These are phyloP conservation scores for Chelon labrosus DNA, from an alignment of 2,797 vertebrate genomes.

Conservation along the genomic window DNA sequence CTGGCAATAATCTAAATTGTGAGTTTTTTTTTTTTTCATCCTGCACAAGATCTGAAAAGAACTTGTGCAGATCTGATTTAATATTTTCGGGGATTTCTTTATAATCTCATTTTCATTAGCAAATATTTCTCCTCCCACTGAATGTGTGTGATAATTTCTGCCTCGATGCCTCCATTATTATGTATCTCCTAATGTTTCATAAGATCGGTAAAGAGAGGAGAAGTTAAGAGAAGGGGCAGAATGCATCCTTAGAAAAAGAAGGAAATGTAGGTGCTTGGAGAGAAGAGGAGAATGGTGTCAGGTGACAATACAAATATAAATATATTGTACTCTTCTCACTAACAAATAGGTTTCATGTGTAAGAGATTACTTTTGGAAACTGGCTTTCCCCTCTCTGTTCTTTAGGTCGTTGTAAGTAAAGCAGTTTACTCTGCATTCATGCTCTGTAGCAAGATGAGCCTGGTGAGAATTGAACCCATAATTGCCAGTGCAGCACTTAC, in stretches of 20 bases:
- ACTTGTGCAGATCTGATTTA: neutral
- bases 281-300: slow-evolving; percentile 5
- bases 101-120: neutral
- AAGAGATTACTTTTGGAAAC: slow-evolving; percentile 41
- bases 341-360: slow-evolving; percentile 28
- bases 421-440: slow-evolving; percentile 48
- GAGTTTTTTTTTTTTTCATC: neutral
- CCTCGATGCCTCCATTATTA: neutral
- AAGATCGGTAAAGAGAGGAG: neutral
- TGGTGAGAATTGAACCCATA: slow-evolving; percentile 70
- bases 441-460: slow-evolving; percentile 59
- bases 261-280: neutral
- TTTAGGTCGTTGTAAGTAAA: slow-evolving; percentile 66
- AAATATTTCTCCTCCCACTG: neutral
- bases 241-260: neutral
- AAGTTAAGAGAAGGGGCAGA: neutral
- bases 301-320: slow-evolving; percentile 23
- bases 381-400: neutral
- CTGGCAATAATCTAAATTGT: neutral
- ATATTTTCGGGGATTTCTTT: neutral
- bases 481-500: slow-evolving; percentile 73
- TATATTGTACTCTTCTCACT: slow-evolving; percentile 22
- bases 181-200: neutral
- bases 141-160: neutral
- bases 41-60: neutral